Evolutionary conservation across 2,888 invertebrate species (phyloP), one percentile per base, ranked within the genome.

Genomic region (Caenorhabditis wallacei): DNA sequence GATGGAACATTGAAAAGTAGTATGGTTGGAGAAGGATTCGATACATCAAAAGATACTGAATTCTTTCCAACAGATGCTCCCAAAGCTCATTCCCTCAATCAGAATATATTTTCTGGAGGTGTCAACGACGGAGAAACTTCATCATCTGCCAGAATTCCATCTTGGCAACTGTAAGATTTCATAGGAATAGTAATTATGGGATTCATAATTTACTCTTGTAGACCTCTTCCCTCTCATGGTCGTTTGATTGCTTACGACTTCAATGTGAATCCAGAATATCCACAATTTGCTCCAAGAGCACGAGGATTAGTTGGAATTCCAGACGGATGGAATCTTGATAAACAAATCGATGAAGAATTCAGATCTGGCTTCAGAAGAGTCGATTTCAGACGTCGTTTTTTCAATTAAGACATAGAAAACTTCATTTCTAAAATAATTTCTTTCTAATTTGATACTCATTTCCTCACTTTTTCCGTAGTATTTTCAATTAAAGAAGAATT

Each of bases 231-330:
- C 13, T 40, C 61, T 3, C 59, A 69, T 40, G 78, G 72, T 3
- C 70, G 66, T 22, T 40, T 56, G 22, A 22, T 80, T 35, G 76
- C 82, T 0, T 82, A 48, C 48, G 82, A 82, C n/a, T 78, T 78
- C 51, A 51, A 78, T 40, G 69, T 82, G 18, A 70, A 82, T 24
- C 78, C 82, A 4, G 82, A 82, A 40, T 74, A 69, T 22, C 78
- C 82, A 2, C 54, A 68, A 40, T 75, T 57, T 40, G 80, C 84
- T 54, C 84, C 84, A 22, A 18, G 66, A 56, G 84, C 86, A 1
- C 80, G 84, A 16, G 86, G 86, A n/a, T 53, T 86, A 2, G 76
- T 82, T 8, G 78, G 82, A 53, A 82, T 84, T n/a, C 85, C 85
- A 4, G 82, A 85, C 22, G 85, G 85, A 37, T 85, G 85, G 85